A percentile compares a stretch with the other conserved stretches of the same genome.
Evolutionary conservation across 2,888 invertebrate species (phyloP).

Genomic region (Nomada fucata): DNA sequence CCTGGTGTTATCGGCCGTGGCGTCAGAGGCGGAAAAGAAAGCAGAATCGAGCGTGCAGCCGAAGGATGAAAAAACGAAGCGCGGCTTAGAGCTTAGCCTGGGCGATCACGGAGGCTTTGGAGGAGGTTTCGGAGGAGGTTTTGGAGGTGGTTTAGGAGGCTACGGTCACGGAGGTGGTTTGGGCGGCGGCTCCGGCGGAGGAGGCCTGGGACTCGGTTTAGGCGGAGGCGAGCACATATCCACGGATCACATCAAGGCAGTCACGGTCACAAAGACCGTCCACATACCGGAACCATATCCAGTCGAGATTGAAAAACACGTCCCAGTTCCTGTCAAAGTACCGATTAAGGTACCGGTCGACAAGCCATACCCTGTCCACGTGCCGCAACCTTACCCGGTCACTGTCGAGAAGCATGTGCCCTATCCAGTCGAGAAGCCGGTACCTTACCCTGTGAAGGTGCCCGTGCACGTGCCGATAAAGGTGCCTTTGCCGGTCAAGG

Average conservation of each 20-base stretch:
- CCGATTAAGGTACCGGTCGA: slow-evolving; percentile 78
- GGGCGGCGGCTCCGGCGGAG: slow-evolving; percentile 59
- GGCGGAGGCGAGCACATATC: slow-evolving; percentile 60
- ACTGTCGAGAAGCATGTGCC: slow-evolving; percentile 79
- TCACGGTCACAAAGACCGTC: slow-evolving; percentile 80
- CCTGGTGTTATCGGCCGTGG: slow-evolving; percentile 74
- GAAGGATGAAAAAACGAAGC: slow-evolving; percentile 76
- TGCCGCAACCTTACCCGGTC: slow-evolving; percentile 80
- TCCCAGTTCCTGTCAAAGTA: slow-evolving; percentile 76
- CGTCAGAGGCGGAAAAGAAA: slow-evolving; percentile 70
- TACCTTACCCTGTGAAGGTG: slow-evolving; percentile 78
- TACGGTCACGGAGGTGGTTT: slow-evolving; percentile 62
- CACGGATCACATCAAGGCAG: slow-evolving; percentile 72
- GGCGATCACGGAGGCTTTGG: slow-evolving; percentile 71
- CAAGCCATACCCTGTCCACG: slow-evolving; percentile 77
- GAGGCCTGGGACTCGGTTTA: slow-evolving; percentile 43
- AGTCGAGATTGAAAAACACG: slow-evolving; percentile 75
- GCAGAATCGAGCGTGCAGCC: slow-evolving; percentile 56
- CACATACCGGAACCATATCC: slow-evolving; percentile 74
- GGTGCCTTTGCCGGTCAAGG: slow-evolving; percentile 79
- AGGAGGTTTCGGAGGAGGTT: slow-evolving; percentile 52
- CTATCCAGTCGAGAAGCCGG: slow-evolving; percentile 77
- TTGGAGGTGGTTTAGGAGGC: slow-evolving; percentile 59
- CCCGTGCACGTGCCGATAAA: slow-evolving; percentile 78
- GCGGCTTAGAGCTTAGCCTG: slow-evolving; percentile 77